Evolutionary conservation across 2,113 vertebrate species (phyloP).

Genomic region (Laterallus jamaicensis): DNA sequence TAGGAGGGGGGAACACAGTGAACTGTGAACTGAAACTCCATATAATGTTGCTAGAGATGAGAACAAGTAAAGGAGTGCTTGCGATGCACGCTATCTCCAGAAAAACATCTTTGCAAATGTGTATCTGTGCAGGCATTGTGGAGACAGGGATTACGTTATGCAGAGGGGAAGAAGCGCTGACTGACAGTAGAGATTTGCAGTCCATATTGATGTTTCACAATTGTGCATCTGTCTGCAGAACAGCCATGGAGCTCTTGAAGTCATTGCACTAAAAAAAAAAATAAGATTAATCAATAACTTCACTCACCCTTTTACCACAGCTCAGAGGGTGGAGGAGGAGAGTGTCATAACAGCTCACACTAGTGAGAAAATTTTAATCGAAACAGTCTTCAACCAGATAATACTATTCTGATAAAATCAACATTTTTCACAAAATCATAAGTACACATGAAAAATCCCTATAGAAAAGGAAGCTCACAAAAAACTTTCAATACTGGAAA

Average conservation of each 20-base stretch:
- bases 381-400: slow-evolving; percentile 32
- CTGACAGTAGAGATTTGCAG: slow-evolving; percentile 58
- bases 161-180: slow-evolving; percentile 33
- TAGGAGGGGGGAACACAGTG: slow-evolving; percentile 25
- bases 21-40: slow-evolving; percentile 49
- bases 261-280: background rate
- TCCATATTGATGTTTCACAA: slow-evolving; percentile 53
- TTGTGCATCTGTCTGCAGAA: slow-evolving; percentile 52
- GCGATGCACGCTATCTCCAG: background rate
- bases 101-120: slow-evolving; percentile 40
- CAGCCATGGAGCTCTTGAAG: background rate
- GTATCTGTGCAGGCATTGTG: slow-evolving; percentile 23
- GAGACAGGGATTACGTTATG: slow-evolving; percentile 26
- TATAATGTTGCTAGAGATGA: slow-evolving; percentile 29
- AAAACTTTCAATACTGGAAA: background rate
- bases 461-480: background rate
- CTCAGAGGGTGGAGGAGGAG: slow-evolving; percentile 17
- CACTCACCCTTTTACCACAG: slow-evolving; percentile 1
- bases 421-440: background rate
- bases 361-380: slow-evolving; percentile 25
- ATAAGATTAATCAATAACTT: slow-evolving; percentile 40
- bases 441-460: background rate
- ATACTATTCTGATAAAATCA: slow-evolving; percentile 20
- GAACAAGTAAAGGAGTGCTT: slow-evolving; percentile 31
- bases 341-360: slow-evolving; percentile 25